Evolutionary conservation across 1,140 invertebrate genomes (phyloP).

Genomic region (Ceratoteleas bidentatus): DNA sequence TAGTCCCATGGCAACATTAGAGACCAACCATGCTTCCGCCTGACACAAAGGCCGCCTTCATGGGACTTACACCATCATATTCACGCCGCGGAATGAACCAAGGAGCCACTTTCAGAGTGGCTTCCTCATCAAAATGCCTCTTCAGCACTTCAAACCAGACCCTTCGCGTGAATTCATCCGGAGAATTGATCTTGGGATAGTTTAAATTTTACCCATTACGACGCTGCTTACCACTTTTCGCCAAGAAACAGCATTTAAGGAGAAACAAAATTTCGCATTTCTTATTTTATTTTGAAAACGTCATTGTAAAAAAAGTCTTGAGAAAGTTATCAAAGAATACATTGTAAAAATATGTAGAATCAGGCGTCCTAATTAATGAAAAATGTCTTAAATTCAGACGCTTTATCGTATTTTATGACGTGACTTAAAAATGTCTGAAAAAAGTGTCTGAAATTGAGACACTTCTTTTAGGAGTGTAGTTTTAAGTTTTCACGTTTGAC

Average conservation of each 20-base stretch:
- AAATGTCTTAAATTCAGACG: too few relatives aligned
- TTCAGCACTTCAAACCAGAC: conserved; percentile 58
- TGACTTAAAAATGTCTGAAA: too few relatives aligned
- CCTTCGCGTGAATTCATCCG: conserved; percentile 53
- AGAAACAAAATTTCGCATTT: too few relatives aligned
- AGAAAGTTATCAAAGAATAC: too few relatives aligned
- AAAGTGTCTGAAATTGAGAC: too few relatives aligned
- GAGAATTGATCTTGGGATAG: conserved; percentile 51
- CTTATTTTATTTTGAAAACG: too few relatives aligned
- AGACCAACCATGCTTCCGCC: conserved; percentile 75
- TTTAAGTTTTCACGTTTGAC: too few relatives aligned
- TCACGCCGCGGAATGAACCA: conserved; percentile 55
- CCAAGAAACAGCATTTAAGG: conserved; percentile 6
- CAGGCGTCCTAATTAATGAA: too few relatives aligned
- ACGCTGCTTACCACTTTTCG: conserved; percentile 31
- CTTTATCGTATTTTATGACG: too few relatives aligned
- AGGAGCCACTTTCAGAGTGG: conserved; percentile 55
- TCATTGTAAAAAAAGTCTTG: too few relatives aligned
- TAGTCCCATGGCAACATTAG: conserved; percentile 67
- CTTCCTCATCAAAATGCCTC: conserved; percentile 64
- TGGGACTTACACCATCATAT: conserved; percentile 66
- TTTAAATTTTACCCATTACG: conserved; percentile 48
- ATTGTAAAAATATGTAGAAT: too few relatives aligned
- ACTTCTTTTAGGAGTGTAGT: too few relatives aligned
- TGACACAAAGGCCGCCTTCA: conserved; percentile 75